Evolutionary conservation across 1,140 invertebrate genomes (phyloP), one percentile per base, ranked within the genome.

Genomic region (Lamellibrachia luymesi): DNA sequence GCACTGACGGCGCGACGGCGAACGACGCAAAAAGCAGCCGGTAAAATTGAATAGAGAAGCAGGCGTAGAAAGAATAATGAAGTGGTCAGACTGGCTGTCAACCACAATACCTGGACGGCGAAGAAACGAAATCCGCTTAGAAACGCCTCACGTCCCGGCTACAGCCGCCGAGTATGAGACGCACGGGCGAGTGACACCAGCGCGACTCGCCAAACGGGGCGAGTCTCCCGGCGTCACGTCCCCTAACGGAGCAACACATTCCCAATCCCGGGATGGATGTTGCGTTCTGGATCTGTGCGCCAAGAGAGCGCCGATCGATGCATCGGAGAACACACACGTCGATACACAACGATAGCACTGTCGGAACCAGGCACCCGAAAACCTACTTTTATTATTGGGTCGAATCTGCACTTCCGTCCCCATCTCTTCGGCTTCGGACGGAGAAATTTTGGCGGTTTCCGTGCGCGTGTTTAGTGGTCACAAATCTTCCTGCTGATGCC

Each of bases 381-480:
- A 80, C 64, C 64, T 80, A 80, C 64, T 80, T 80, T 80, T 80
- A 80, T 80, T 80, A 80, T 80, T 80, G 8, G 64, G 64, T 22
- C 64, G 64, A 80, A 80, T 80, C 64, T 80, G 64, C 13, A 80
- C 64, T 80, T 80, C 64, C 64, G 64, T 80, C 17, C 64, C 64
- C 64, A 80, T 80, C 64, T 80, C 64, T 80, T 80, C 64, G 64
- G 64, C 64, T 80, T 80, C 64, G 64, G 64, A 80, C 64, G 64
- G 64, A 80, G 64, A 80, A 80, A 80, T 80, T 22, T 80, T 80
- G 64, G 64, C 64, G 64, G 64, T 80, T 80, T 80, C 64, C 25
- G 64, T 80, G 64, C 13, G 64, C 64, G 64, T 80, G 64, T 80
- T 22, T 80, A 80, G 64, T 80, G 7, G 64, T 80, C 64, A 80